phyloP scores from a whole-genome alignment of 2,888 invertebrate species.

The Tiliacea aurago region DNA sequence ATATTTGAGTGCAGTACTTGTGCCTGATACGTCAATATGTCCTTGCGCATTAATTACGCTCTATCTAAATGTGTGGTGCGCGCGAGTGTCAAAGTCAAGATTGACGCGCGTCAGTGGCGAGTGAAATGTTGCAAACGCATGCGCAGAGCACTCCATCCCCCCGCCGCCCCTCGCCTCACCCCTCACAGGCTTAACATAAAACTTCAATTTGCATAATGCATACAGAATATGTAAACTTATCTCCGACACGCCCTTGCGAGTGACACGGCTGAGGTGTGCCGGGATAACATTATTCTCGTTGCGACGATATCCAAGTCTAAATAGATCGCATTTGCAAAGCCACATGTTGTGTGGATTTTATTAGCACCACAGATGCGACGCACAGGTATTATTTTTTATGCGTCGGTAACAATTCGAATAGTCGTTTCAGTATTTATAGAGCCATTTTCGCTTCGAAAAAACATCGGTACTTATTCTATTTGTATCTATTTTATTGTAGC shows the following conservation, averaged over 20 bases:
- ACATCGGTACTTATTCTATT: conserved; percentile 51
- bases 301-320: conserved; percentile 87
- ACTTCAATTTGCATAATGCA: conserved; percentile 90
- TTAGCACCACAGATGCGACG: conserved; percentile 71
- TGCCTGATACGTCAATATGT: conserved; percentile 54
- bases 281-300: conserved; percentile 88
- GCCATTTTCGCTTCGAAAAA: conserved; percentile 59
- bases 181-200: conserved; percentile 86
- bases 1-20: conserved; percentile 53
- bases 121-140: conserved; percentile 75
- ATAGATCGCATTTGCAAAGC: conserved; percentile 87
- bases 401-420: conserved; percentile 59
- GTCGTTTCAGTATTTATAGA: conserved; percentile 67
- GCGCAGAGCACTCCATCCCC: conserved; percentile 64
- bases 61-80: conserved; percentile 65
- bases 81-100: conserved; percentile 71
- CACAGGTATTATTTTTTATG: conserved; percentile 73
- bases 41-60: conserved; percentile 65
- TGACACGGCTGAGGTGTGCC: conserved; percentile 88
- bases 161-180: conserved; percentile 39
- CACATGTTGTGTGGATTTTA: conserved; percentile 78
- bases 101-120: conserved; percentile 76
- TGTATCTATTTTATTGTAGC: conserved; percentile 55
- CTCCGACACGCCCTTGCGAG: conserved; percentile 88
- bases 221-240: conserved; percentile 90